Base-by-base conservation (phyloP, 35 echinoderm and acorn worm genomes). In the Hemicentrotus pulcherrimus region DNA sequence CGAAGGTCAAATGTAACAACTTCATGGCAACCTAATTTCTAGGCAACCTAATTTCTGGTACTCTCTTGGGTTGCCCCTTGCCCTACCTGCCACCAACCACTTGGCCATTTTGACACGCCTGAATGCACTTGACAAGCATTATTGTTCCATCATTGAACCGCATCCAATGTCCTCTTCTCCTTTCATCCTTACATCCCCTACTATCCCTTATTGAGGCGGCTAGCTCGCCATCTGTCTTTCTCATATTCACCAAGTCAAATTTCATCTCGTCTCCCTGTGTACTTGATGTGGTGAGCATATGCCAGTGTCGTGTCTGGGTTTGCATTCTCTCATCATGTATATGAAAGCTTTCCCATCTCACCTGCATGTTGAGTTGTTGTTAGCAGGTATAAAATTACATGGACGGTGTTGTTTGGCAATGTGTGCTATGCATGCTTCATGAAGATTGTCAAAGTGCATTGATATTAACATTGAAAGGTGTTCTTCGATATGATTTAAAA, bases 81-180 rank as follows among this genome's bases (percentile, higher is more conserved):
- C 18, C 22, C 22, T 22, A n/a, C 24, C 19, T 30, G n/a, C 65
- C 65, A 78, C 24, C 19, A 78, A 78, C 65, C 65, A 78, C 65
- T 78, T 78, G 65, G 65, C 65, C 65, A 78, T 78, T 78, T 78
- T 78, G 19, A 78, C 65, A 78, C 65, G 19, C 65, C n/a, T 78
- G 65, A 18, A 4, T 78, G 19, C 65, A 78, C 65, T 78, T 78
- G 65, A 78, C 28, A n/a, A 78, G 65, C 28, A 78, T 78, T 78
- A 78, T 78, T 78, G 65, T 78, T 78, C 65, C 65, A 78, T 78
- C 65, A 78, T 78, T 78, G 65, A 78, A 78, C 65, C 65, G 65
- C 65, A 78, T 78, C 65, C 65, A 78, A 78, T n/a, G 65, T 78
- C 28, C 65, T 78, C 65, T 78, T 78, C 65, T 78, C 22, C 65